Conservation (phyloP, 2,113 vertebrate species). For the Istiophorus platypterus region DNA sequence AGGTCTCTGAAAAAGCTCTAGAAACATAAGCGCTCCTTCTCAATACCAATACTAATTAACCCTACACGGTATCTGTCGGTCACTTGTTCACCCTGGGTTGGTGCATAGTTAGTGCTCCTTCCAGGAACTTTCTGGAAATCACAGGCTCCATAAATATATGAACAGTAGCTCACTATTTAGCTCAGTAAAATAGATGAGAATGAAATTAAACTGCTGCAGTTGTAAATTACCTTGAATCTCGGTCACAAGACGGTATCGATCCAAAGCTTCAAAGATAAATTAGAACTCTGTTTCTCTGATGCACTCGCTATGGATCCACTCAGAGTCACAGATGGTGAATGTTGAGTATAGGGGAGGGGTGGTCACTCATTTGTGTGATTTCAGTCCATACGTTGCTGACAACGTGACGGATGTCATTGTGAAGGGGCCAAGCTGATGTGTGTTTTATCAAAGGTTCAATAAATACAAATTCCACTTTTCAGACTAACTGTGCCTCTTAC, state of each 20-base stretch:
- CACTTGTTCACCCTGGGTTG: neutral
- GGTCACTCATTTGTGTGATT: neutral
- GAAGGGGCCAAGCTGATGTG: slow-evolving; percentile 65
- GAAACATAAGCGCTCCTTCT: neutral
- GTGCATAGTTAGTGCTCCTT: neutral
- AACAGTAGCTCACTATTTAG: neutral
- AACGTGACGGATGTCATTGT: slow-evolving; percentile 44
- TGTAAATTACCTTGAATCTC: slow-evolving; percentile 33
- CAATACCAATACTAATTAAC: slow-evolving; percentile 14
- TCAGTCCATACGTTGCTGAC: slow-evolving; percentile 1
- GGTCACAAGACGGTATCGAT: neutral
- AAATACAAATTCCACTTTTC: slow-evolving; percentile 79
- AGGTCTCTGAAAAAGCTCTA: neutral
- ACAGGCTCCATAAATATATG: neutral
- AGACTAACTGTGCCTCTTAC: slow-evolving; percentile 45
- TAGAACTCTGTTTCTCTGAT: neutral
- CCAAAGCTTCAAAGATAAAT: slow-evolving; percentile 33
- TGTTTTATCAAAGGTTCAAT: slow-evolving; percentile 79
- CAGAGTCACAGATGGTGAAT: neutral
- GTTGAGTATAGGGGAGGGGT: neutral
- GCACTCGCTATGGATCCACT: slow-evolving; percentile 9
- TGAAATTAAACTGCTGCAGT: neutral
- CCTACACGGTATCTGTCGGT: slow-evolving; percentile 9
- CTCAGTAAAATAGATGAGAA: neutral
- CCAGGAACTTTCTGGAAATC: too few relatives aligned